Evolutionary conservation across 2,113 vertebrate species (phyloP).

Genomic region (Paratilapia polleni): DNA sequence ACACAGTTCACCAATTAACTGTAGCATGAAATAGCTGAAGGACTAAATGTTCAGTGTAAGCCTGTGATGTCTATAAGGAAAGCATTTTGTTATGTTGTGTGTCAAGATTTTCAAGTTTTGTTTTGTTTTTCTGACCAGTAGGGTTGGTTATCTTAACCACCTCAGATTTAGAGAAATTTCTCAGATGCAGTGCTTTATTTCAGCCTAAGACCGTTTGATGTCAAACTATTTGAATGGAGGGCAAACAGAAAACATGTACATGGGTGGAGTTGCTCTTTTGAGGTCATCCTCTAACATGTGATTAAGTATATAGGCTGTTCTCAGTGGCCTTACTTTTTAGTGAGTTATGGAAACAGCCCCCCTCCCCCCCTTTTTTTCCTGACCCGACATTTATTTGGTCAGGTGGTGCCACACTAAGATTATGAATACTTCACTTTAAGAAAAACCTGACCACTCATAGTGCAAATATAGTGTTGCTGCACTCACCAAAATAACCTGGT

Average conservation of each 20-base stretch:
- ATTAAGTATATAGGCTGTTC: constrained; percentile 23
- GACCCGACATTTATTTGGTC: constrained; percentile 33
- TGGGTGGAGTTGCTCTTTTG: constrained; percentile 59
- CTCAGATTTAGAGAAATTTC: constrained; percentile 1
- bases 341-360: background rate
- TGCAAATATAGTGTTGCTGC: constrained; percentile 3
- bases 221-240: constrained; percentile 9
- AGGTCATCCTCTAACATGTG: constrained; percentile 26
- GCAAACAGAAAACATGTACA: constrained; percentile 30
- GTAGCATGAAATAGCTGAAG: background rate
- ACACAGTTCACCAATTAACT: background rate
- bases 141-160: background rate
- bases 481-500: background rate
- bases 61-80: background rate
- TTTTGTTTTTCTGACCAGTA: background rate
- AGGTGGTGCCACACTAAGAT: constrained; percentile 24
- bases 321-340: background rate
- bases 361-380: accelerated
- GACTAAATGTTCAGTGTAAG: background rate
- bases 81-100: background rate
- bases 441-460: constrained; percentile 22
- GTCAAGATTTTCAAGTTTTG: background rate
- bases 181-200: constrained; percentile 5
- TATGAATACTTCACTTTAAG: constrained; percentile 34
- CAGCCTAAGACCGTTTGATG: constrained; percentile 12